A percentile compares a stretch with the other conserved stretches of the same genome.
These are phyloP conservation scores for Meles meles DNA, from an alignment of 2,113 vertebrate genomes.

Conservation along the genomic window DNA sequence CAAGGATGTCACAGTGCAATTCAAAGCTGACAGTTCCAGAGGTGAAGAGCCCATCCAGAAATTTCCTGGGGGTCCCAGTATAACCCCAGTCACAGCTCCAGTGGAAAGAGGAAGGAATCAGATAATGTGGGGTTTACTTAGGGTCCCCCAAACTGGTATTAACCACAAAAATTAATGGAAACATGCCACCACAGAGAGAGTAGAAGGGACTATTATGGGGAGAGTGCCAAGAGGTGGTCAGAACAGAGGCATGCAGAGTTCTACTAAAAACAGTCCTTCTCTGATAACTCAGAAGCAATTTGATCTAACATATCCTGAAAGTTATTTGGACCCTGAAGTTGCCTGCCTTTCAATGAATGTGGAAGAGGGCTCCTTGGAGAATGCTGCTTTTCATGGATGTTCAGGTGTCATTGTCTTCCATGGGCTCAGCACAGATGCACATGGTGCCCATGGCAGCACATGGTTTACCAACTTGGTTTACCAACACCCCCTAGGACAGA, in stretches of 20 bases:
- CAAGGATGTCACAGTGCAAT: background rate
- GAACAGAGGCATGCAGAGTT: background rate
- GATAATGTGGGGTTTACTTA: background rate
- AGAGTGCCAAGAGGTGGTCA: background rate
- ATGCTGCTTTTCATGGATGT: background rate
- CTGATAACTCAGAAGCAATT: background rate
- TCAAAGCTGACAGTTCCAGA: background rate
- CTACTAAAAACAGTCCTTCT: background rate
- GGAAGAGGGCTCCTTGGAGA: background rate
- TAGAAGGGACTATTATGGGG: background rate
- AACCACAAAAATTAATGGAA: conserved; percentile 3
- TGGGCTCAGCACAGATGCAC: background rate
- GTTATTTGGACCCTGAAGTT: background rate
- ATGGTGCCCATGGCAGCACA: background rate
- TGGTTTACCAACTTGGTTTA: background rate
- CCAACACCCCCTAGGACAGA: background rate
- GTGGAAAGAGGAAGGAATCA: background rate
- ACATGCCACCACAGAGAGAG: background rate
- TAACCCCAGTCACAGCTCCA: background rate
- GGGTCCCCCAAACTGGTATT: background rate
- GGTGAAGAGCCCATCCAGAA: background rate
- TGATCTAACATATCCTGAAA: background rate
- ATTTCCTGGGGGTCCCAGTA: background rate
- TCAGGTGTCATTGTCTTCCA: background rate
- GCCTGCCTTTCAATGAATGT: background rate